These are phyloP conservation scores for Phoxinus phoxinus DNA, from an alignment of 2,113 vertebrate genomes.

Conservation along the genomic window DNA sequence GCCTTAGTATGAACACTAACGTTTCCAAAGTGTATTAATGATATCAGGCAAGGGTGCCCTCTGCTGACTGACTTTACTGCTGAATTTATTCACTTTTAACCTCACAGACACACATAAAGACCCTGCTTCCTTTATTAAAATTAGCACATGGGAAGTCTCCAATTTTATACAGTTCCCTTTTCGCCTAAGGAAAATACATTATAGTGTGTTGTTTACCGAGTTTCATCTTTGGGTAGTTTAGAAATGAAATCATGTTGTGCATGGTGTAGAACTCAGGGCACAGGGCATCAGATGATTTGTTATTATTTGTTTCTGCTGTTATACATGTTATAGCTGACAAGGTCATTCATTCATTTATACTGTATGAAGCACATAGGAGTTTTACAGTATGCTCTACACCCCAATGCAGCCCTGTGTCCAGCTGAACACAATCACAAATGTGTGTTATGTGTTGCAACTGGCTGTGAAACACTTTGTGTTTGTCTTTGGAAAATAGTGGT, in stretches of 20 bases:
- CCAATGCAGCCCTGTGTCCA: not conserved
- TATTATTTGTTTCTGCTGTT: too few species aligned
- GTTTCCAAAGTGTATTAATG: not conserved
- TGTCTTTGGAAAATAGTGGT: not conserved
- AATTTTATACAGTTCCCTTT: not conserved
- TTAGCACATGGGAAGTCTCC: not conserved
- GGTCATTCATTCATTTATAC: not conserved
- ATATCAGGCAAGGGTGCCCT: not conserved
- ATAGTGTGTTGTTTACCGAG: not conserved
- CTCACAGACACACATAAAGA: not conserved
- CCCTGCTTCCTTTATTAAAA: not conserved
- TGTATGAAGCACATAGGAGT: not conserved
- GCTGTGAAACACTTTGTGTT: not conserved
- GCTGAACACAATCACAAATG: not conserved
- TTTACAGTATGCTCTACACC: not conserved
- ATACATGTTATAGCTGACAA: not conserved
- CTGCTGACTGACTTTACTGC: not conserved
- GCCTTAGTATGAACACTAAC: not conserved
- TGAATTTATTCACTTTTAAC: not conserved
- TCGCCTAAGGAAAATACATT: not conserved
- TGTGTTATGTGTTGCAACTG: not conserved
- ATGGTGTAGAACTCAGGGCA: not conserved
- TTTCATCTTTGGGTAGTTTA: not conserved
- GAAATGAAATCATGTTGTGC: not conserved
- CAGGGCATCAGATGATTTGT: not conserved